A percentile compares a stretch with the other conserved stretches of the same genome.
These are phyloP conservation scores for Mormyrus hasselquistii DNA, from an alignment of 2,797 vertebrate species.

Conservation along the genomic window DNA sequence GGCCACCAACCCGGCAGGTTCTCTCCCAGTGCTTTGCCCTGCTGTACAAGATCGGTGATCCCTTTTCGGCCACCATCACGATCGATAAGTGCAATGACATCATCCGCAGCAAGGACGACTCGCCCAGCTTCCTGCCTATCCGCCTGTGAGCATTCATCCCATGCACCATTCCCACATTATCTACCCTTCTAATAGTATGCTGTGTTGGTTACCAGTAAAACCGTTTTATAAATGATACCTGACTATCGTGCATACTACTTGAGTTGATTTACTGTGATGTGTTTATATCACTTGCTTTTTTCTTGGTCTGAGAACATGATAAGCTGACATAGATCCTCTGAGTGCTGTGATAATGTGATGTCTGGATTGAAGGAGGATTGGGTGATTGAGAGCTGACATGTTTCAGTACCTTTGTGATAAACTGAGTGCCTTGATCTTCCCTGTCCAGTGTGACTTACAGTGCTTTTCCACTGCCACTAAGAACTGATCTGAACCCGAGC, in stretches of 20 bases:
- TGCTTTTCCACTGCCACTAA: background rate
- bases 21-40: conserved; percentile 78
- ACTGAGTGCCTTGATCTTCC: background rate
- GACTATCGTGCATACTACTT: background rate
- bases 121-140: conserved; percentile 83
- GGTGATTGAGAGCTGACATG: background rate
- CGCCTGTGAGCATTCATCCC: conserved; percentile 73
- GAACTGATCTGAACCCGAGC: background rate
- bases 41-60: conserved; percentile 77
- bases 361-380: background rate
- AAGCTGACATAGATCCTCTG: background rate
- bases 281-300: background rate
- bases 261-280: background rate
- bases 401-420: background rate
- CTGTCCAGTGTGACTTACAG: background rate
- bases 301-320: background rate
- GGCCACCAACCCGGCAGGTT: conserved; percentile 79
- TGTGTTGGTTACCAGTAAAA: background rate
- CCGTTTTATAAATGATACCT: background rate
- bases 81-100: conserved; percentile 87
- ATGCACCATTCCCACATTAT: background rate
- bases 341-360: background rate
- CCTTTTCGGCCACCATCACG: conserved; percentile 70
- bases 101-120: conserved; percentile 89
- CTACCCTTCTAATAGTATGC: background rate